Evolutionary conservation across 2,888 invertebrate species (phyloP), one percentile per base, ranked within the genome.

Genomic region (Argyresthia albistria): DNA sequence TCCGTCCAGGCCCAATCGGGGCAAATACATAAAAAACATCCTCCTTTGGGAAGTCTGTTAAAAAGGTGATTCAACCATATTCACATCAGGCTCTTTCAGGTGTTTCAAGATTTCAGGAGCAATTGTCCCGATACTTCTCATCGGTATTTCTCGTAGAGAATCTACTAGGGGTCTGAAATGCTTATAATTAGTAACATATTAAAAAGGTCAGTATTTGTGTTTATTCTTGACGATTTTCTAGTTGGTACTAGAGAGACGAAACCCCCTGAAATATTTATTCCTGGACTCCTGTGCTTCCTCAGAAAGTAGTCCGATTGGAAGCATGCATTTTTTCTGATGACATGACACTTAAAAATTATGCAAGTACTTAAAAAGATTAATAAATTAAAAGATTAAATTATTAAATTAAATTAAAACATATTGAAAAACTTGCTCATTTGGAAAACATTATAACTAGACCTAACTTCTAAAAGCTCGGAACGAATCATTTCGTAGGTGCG

Each of bases 261-360:
- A 47, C 36, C 46, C 25, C 9, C n/a, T 35, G n/a, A 47, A 36
- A 47, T 47, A 35, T 35, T 35, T 47, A 47, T 47, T 50, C n/a
- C 49, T 25, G 14, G 49, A 12, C 49, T 50, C 49, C 39, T 50
- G 49, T 15, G 49, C 49, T 14, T 50, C 49, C 49, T 50, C 37
- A 50, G 49, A 50, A 39, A 50, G 49, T 16, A 39, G 49, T 10
- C 49, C 49, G 14, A 50, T 50, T 16, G 49, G 49, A 11, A 50
- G 15, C n/a, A 50, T 50, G 16, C 14, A 36, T 37, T 39, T 15
- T 16, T 50, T 50, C 37, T n/a, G n/a, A 16, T 35, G 9, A 50
- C 39, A 50, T 50, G n/a, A n/a, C n/a, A n/a, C n/a, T n/a, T n/a
- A n/a, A n/a, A n/a, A n/a, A n/a, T n/a, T n/a, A n/a, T n/a, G n/a